Percentiles rank a stretch among this genome's conserved stretches.
These are phyloP conservation scores for Teleogryllus occipitalis DNA, from an alignment of 1,140 invertebrate genomes.

Conservation along the genomic window DNA sequence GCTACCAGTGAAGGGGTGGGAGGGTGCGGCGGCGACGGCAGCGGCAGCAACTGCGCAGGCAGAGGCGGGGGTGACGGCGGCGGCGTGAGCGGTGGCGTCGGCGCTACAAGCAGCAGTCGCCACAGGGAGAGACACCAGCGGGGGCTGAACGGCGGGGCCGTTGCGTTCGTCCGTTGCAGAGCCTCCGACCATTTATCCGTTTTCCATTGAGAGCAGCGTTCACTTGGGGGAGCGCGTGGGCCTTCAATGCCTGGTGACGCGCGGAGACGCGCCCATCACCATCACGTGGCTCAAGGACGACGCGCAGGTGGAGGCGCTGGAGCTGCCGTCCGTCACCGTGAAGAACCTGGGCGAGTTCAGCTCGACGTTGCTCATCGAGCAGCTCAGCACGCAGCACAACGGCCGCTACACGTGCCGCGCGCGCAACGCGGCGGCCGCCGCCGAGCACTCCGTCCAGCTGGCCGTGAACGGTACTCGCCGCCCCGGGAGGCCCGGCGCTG, in stretches of 20 bases:
- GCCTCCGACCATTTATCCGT: constrained; percentile 62
- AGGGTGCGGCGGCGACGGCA: too few relatives aligned
- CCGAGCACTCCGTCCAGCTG: constrained; percentile 26
- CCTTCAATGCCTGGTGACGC: constrained; percentile 56
- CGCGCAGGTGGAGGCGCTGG: constrained; percentile 13
- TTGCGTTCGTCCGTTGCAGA: constrained; percentile 37
- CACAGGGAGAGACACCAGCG: background rate
- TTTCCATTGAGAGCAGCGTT: constrained; percentile 49
- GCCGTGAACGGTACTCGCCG: constrained; percentile 29
- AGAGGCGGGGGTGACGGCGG: background rate
- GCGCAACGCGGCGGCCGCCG: constrained; percentile 30
- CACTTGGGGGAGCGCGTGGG: constrained; percentile 56
- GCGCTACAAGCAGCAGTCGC: too few relatives aligned
- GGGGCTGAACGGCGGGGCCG: background rate
- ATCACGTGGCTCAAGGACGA: constrained; percentile 52
- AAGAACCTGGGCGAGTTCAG: constrained; percentile 31
- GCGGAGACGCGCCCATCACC: constrained; percentile 64
- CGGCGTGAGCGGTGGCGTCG: background rate
- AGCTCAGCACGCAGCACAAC: constrained; percentile 37
- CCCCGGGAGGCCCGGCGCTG: background rate
- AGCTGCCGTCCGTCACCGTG: constrained; percentile 15
- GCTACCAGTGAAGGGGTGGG: too few relatives aligned
- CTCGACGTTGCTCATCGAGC: constrained; percentile 42
- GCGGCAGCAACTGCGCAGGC: too few relatives aligned
- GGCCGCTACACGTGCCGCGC: constrained; percentile 44